phyloP scores from a whole-genome alignment of 2,888 invertebrate species.

The Acrocera orbiculus region DNA sequence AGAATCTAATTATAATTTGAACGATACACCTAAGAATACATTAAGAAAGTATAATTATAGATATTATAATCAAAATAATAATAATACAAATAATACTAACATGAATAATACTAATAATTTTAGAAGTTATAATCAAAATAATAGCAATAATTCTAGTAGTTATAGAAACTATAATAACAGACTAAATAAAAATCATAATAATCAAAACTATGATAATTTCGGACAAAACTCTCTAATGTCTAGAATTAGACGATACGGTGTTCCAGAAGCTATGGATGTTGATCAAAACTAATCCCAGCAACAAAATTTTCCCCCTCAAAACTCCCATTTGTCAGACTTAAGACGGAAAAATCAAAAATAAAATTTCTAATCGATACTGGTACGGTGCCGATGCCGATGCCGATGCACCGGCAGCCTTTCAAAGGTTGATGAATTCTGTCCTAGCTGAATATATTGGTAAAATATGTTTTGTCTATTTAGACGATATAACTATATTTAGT shows the following conservation, averaged over 20 bases:
- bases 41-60: background rate
- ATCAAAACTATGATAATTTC: too few relatives aligned
- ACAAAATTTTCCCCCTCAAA: background rate
- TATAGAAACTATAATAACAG: background rate
- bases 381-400: too few relatives aligned
- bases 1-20: background rate
- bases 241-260: slow-evolving; percentile 1
- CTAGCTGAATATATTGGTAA: slow-evolving; percentile 13
- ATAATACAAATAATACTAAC: background rate
- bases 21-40: background rate
- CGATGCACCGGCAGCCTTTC: slow-evolving; percentile 4
- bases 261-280: slow-evolving; percentile 1
- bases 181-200: background rate
- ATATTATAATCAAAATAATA: slow-evolving; percentile 1
- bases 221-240: background rate
- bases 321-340: background rate
- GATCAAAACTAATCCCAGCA: too few relatives aligned
- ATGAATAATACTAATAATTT: background rate
- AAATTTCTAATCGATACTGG: background rate
- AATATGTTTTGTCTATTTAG: slow-evolving; percentile 18
- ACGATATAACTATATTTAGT: slow-evolving; percentile 19
- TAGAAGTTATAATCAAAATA: background rate
- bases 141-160: slow-evolving; percentile 1
- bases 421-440: slow-evolving; percentile 9
- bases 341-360: background rate